Evolutionary conservation across 2,797 vertebrate genomes (phyloP), one percentile per base, ranked within the genome.

Genomic region (Percopsis omiscomaycus): DNA sequence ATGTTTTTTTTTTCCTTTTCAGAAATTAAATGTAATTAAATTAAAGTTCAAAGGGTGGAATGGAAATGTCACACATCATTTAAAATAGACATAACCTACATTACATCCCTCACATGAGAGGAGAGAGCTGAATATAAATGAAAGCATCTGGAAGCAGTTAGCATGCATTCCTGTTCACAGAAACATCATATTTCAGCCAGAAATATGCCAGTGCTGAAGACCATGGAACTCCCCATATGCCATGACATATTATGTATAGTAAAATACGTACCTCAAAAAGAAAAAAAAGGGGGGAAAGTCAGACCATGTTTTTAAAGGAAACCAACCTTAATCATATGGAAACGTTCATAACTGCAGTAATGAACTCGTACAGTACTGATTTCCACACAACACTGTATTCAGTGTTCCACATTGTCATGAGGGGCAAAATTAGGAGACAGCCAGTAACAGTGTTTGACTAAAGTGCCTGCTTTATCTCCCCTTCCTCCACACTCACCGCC

Each of bases 81-180:
- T 69, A 62, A 68, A 71, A 64, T 4, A 57, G 22, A 52, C 57
- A 55, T 51, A 15, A 55, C 49, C 45, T 42, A 59, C 14, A 68
- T 69, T 73, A 58, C 52, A 74, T 27, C 70, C 14, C 51, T 14
- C 15, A 66, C 28, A 61, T 8, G 55, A 68, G 53, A 82, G 83
- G 61, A 37, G 68, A 64, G 48, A 45, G 5, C 51, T 65, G 29
- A 49, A 42, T 59, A 27, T 63, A 57, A 75, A 71, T 59, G 68
- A 75, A 61, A 75, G 59, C 91, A 92, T 88, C 87, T 91, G 89
- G 89, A 86, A 89, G 70, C 74, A 76, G 82, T 93, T 89, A 87
- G 65, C 51, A 58, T 61, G 62, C 78, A 84, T 83, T 91, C 87
- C 86, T 86, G 65, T 66, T 69, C 84, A 55, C 57, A 74, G 80